Evolutionary conservation across 1,140 invertebrate species (phyloP), one percentile per base, ranked within the genome.

Genomic region (Chymomyza costata): DNA sequence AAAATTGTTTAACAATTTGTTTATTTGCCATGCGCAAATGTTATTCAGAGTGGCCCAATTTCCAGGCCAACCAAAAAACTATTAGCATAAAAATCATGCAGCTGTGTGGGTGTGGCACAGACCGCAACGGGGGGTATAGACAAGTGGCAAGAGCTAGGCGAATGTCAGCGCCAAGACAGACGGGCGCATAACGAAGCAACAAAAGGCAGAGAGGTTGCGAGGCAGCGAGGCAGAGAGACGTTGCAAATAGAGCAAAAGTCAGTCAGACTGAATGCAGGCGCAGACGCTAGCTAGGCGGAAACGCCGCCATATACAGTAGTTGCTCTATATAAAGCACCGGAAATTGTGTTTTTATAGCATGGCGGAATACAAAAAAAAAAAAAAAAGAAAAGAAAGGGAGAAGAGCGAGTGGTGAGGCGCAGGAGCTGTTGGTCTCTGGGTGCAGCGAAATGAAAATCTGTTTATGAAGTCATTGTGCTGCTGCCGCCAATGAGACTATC

Each of bases 381-480:
- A 13, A 56, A 44, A 44, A 18, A n/a, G 18, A 19, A 2, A 37
- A 55, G 28, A 35, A 13, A 25, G 7, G 17, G 57, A 18, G 8
- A 25, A 18, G 14, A 25, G 13, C 11, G 2, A 47, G 17, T 32
- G 18, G 44, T 38, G 3, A 8, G 21, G 3, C 8, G 21, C 21
- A 8, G 21, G 25, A 49, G 55, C 31, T 41, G 34, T 45, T 53
- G 32, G 11, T 19, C 31, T 7, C n/a, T 16, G 25, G 19, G 28
- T 11, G 25, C 39, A 25, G 21, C 53, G 51, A 71, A 66, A 78
- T 78, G 56, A 67, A 78, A 78, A 65, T 80, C 54, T 71, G 73
- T 67, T 78, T 78, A 78, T 78, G 64, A 78, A 78, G 73, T 64
- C 73, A 80, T 80, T 78, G 73, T 68, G 37, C 40, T 61, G 45